phyloP scores from a whole-genome alignment of 2,888 invertebrate genomes.

The Acleris emargana region DNA sequence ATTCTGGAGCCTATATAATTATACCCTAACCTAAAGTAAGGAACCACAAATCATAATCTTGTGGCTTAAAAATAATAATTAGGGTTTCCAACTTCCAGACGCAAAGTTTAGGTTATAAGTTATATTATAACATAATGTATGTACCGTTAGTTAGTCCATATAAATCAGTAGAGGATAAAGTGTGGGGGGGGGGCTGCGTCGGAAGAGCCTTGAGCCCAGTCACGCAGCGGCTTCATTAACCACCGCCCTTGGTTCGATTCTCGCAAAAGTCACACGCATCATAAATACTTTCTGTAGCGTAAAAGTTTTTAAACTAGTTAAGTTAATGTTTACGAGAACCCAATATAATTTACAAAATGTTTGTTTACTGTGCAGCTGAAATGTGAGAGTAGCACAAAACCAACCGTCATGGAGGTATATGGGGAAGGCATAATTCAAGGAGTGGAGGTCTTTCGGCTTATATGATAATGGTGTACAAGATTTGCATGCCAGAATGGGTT shows the following conservation, averaged over 20 bases:
- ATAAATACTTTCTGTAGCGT: conserved; percentile 39
- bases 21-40: too few relatives aligned
- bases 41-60: too few relatives aligned
- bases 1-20: too few relatives aligned
- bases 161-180: conserved; percentile 17
- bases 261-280: conserved; percentile 52
- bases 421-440: too few relatives aligned
- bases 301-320: conserved; percentile 31
- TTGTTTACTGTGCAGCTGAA: too few relatives aligned
- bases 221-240: conserved; percentile 62
- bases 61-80: too few relatives aligned
- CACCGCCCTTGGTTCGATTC: conserved; percentile 52
- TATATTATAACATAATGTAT: neutral
- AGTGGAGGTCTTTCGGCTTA: too few relatives aligned
- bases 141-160: conserved; percentile 7
- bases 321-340: conserved; percentile 2
- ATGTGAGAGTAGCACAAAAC: too few relatives aligned
- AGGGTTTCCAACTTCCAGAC: too few relatives aligned
- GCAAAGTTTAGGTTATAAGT: neutral
- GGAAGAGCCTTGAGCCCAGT: conserved; percentile 50
- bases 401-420: too few relatives aligned
- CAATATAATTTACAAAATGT: neutral
- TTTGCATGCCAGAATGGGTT: too few relatives aligned
- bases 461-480: too few relatives aligned
- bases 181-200: conserved; percentile 24